Evolutionary conservation across 2,888 invertebrate species (phyloP), one percentile per base, ranked within the genome.

Genomic region (Lissonota sp.): DNA sequence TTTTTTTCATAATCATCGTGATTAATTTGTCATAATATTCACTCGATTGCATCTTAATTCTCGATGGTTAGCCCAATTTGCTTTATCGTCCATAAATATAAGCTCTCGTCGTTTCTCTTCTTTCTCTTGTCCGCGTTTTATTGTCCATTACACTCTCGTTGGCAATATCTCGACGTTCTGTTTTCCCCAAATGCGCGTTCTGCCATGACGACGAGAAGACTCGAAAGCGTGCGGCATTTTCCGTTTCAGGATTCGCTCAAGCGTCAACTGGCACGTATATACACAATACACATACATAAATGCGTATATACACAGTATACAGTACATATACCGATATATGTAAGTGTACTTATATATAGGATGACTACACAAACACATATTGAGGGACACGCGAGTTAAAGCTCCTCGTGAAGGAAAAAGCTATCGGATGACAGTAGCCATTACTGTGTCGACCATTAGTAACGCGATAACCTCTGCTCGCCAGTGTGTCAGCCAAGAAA

Each of bases 391-490:
- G 40, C 66, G 42, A 57, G 72, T 73, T 70, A 14, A 66, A 77
- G 73, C 64, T 64, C 69, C 63, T 70, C 64, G 73, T 26, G 53
- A 62, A 66, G 66, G 64, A 51, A 75, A 80, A 79, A 84, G 86
- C 86, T 87, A 88, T 89, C 88, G 84, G 83, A 80, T 88, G 87
- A 87, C 88, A 83, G 86, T 75, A 82, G 85, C 88, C 86, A 88
- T 89, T 88, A 88, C 84, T 82, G 82, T 83, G 76, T 81, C 85
- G 82, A 83, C 88, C 89, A 89, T 89, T 88, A 87, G 89, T 88
- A 88, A 89, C 83, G 84, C 85, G 89, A 89, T 88, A 87, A 87
- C 87, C 84, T 82, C 69, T 58, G 60, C 39, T 51, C 42, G 46
- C 49, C 49, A 4, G 44, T 12, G 46, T 51, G 26, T 39, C 57